Evolutionary conservation across 2,113 vertebrate genomes (phyloP), one percentile per base, ranked within the genome.

Genomic region (Irena cyanogastra): DNA sequence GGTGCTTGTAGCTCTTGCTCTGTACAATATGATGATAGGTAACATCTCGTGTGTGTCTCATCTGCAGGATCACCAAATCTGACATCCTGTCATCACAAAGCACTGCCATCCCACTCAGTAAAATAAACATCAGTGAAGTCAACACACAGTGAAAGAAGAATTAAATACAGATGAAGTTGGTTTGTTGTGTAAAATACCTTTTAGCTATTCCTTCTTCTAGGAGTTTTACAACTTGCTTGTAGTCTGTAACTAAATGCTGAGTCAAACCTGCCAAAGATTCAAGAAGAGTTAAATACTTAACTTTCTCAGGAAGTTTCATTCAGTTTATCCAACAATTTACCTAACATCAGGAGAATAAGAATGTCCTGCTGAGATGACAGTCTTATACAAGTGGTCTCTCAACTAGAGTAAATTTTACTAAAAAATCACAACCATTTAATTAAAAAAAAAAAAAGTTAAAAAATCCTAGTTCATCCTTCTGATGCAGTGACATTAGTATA

Each of bases 131-230:
- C 33, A 57, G 27, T 39, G 14, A 66, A 75, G 90, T 44, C 23
- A 75, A 86, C 9, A 75, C 14, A 30, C 3, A 9, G 37, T 18
- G 23, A 71, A 83, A 72, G 15, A 91, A 60, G 13, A 7, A 14
- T 63, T 88, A 74, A 76, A 71, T 41, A 91, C 30, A 86, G 13
- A 72, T 14, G 20, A 18, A 75, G 6, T 3, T 47, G n/a, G 18
- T 41, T 84, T 86, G 27, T 42, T 80, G 87, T 16, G 57, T 9
- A 35, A 82, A 95, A 90, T 98, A 98, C 98, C 98, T 99, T 98
- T 99, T 99, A 96, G 98, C 98, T 92, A 99, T 98, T 94, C 99
- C 99, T 96, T 98, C 98, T 95, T 99, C 99, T 87, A 99, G 96
- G 82, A 99, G 98, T 86, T 98, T 97, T 89, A 99, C 97, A 68